A percentile compares a stretch with the other conserved stretches of the same genome.
phyloP scores from a whole-genome alignment of 2,113 vertebrate species.

The Sinocyclocheilus maitianheensis region DNA sequence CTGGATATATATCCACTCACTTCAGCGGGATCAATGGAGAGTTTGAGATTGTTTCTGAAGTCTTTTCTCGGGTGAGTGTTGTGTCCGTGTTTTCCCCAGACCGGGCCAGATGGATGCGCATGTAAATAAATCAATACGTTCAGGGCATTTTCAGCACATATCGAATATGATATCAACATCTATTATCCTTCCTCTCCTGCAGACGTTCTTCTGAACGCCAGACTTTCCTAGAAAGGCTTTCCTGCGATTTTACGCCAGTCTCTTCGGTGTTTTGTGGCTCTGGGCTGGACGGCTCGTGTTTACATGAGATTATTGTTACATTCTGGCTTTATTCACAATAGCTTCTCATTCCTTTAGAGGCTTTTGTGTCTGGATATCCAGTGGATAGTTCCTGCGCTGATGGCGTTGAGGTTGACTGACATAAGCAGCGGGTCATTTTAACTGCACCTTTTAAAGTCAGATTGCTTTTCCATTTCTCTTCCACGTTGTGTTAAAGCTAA shows the following conservation, averaged over 20 bases:
- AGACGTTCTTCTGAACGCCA: neutral
- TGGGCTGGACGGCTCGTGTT: neutral
- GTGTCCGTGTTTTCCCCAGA: conserved; percentile 49
- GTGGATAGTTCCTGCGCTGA: neutral
- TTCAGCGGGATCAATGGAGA: conserved; percentile 83
- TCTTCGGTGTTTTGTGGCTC: neutral
- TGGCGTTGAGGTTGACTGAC: neutral
- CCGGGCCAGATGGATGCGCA: conserved; percentile 60
- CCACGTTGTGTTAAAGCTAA: neutral
- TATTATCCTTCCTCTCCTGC: conserved; percentile 68
- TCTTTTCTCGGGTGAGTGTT: conserved; percentile 72
- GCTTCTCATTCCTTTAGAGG: neutral
- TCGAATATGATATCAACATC: conserved; percentile 77
- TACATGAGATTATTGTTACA: neutral
- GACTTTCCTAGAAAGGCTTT: neutral
- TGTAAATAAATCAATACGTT: conserved; percentile 77
- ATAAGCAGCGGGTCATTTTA: neutral
- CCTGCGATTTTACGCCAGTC: neutral
- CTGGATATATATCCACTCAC: conserved; percentile 83
- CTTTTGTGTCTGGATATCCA: neutral
- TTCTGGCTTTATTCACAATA: neutral
- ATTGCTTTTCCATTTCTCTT: neutral
- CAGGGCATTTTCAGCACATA: conserved; percentile 72
- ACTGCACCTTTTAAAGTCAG: neutral
- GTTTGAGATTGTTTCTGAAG: conserved; percentile 81